Evolutionary conservation across 2,888 invertebrate species (phyloP), one percentile per base, ranked within the genome.

Genomic region (Lasioglossum calceatum): DNA sequence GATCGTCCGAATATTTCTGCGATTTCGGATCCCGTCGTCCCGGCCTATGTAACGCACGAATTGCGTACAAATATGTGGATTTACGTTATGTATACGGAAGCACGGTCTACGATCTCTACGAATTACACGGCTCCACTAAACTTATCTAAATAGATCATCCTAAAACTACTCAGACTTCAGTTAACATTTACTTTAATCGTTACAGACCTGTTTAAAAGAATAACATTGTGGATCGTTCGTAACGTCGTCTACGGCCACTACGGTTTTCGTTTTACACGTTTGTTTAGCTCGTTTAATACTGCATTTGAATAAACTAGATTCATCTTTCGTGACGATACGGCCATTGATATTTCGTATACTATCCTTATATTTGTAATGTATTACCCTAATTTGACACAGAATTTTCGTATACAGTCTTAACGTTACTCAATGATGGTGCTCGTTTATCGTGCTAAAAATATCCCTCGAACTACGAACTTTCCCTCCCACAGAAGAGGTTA

Each of bases 381-480:
- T 74, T 87, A 71, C 5, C 71, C 93, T 93, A 93, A 93, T 93
- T 94, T 93, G 94, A 94, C 94, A 93, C 93, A 92, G 87, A 92
- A 90, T 92, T 91, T 92, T 91, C 91, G 88, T 93, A 93, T 92
- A 93, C 94, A 94, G 94, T 94, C 94, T 94, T 92, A 90, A 92
- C 79, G 87, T 87, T 87, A 89, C 86, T 92, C 91, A 85, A 92
- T 89, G 87, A 88, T 92, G 88, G 92, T 93, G 87, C 91, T 88
- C 78, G 85, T 80, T 44, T 90, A 90, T 89, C 88, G 88, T 89
- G 91, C 91, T 92, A 90, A 92, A 91, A 93, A 91, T 92, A 91
- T 92, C 89, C 88, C 85, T 81, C 82, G 73, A 84, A 79, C 91
- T 88, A 88, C 87, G 87, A 91, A 87, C 90, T 71, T 83, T 80